These are phyloP conservation scores for Pelecanus crispus DNA, from an alignment of 2,113 vertebrate genomes.

Conservation along the genomic window DNA sequence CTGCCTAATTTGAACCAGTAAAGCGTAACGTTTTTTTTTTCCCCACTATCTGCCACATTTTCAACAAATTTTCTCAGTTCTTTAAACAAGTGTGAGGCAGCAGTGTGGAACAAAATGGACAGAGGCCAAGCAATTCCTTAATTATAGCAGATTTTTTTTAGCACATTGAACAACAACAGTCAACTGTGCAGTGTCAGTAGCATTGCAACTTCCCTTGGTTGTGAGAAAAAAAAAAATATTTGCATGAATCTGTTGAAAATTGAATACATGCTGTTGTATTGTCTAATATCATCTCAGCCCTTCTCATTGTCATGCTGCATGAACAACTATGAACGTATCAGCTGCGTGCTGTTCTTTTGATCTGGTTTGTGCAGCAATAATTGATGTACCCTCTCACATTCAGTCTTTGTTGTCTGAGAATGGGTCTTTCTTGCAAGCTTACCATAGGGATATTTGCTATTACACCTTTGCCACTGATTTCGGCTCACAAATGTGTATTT, in stretches of 20 bases:
- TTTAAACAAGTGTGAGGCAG: constrained; percentile 33
- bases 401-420: not conserved
- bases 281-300: not conserved
- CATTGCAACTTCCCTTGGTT: not conserved
- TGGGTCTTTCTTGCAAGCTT: not conserved
- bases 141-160: not conserved
- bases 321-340: not conserved
- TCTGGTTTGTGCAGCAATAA: constrained; percentile 1
- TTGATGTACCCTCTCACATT: not conserved
- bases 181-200: not conserved
- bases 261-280: not conserved
- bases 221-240: not conserved
- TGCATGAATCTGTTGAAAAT: not conserved
- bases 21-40: not conserved
- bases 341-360: constrained; percentile 25
- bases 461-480: not conserved
- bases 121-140: constrained; percentile 22
- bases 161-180: not conserved
- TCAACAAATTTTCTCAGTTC: constrained; percentile 21
- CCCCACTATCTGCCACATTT: constrained; percentile 9
- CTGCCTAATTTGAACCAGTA: constrained; percentile 7
- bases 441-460: not conserved
- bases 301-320: constrained; percentile 15
- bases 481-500: not conserved
- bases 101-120: constrained; percentile 27